Conservation (phyloP, 2,888 invertebrate genomes). For the Cerastoderma edule region DNA sequence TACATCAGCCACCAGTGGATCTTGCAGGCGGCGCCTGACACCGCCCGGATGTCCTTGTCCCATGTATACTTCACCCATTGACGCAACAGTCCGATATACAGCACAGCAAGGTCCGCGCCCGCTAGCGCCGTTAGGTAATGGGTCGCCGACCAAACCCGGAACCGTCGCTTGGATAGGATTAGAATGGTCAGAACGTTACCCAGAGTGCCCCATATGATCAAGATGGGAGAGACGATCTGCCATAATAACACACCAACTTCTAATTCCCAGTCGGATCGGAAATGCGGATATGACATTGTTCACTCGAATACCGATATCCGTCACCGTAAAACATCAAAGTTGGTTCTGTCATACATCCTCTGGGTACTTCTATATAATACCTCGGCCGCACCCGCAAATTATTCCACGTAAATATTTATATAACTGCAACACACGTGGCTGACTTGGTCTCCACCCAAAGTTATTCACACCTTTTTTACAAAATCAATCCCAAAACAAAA, state of each 20-base stretch:
- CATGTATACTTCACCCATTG: conserved; percentile 59
- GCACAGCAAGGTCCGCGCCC: conserved; percentile 62
- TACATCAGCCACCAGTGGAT: conserved; percentile 72
- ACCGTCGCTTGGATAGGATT: conserved; percentile 56
- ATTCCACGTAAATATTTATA: too few relatives aligned
- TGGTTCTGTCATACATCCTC: too few relatives aligned
- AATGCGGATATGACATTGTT: conserved; percentile 31
- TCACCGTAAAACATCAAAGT: too few relatives aligned
- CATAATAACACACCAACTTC: conserved; percentile 53
- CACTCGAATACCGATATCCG: neutral
- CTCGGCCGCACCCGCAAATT: too few relatives aligned
- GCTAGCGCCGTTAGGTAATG: conserved; percentile 69
- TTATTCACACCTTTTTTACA: too few relatives aligned
- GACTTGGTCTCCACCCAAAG: too few relatives aligned
- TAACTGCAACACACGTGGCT: too few relatives aligned
- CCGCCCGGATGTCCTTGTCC: conserved; percentile 60
- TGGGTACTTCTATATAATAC: too few relatives aligned
- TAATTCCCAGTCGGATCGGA: conserved; percentile 41
- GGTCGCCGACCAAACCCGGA: conserved; percentile 62
- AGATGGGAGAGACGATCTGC: conserved; percentile 62
- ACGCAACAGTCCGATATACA: conserved; percentile 70
- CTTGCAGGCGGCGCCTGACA: conserved; percentile 57
- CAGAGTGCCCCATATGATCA: conserved; percentile 69
- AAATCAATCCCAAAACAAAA: too few relatives aligned
- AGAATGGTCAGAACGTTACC: conserved; percentile 72